Conservation (phyloP, 2,113 vertebrate species). For the Engraulis encrasicolus region DNA sequence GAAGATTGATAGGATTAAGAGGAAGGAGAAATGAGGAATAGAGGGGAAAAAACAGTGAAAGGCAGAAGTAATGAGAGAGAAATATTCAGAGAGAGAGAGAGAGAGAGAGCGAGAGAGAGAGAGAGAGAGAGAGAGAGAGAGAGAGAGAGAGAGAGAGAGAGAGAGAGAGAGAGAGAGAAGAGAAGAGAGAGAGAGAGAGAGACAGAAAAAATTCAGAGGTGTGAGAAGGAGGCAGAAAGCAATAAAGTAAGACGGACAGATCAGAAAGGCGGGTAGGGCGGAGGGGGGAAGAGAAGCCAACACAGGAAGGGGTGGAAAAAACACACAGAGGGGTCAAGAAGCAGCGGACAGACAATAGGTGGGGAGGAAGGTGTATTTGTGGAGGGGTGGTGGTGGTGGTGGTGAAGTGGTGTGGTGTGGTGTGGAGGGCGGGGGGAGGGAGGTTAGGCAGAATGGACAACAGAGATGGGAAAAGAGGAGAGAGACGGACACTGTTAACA, state of each 20-base stretch:
- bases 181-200: background rate
- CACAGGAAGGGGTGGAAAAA: background rate
- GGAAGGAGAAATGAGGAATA: background rate
- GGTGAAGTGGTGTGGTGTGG: background rate
- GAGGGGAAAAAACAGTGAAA: background rate
- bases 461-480: constrained; percentile 60
- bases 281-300: constrained; percentile 7
- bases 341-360: constrained; percentile 31
- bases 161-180: background rate
- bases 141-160: constrained; percentile 17
- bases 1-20: background rate
- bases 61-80: constrained; percentile 2
- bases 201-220: constrained; percentile 21
- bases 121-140: constrained; percentile 14
- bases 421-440: background rate
- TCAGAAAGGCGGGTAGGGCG: background rate
- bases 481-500: constrained; percentile 67
- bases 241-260: background rate
- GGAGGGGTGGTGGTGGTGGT: no score
- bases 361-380: background rate
- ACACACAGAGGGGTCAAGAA: constrained; percentile 20
- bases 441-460: constrained; percentile 43
- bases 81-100: constrained; percentile 11
- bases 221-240: constrained; percentile 18
- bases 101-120: constrained; percentile 5